Conservation (phyloP, 2,113 vertebrate species). For the Anoura caudifer region DNA sequence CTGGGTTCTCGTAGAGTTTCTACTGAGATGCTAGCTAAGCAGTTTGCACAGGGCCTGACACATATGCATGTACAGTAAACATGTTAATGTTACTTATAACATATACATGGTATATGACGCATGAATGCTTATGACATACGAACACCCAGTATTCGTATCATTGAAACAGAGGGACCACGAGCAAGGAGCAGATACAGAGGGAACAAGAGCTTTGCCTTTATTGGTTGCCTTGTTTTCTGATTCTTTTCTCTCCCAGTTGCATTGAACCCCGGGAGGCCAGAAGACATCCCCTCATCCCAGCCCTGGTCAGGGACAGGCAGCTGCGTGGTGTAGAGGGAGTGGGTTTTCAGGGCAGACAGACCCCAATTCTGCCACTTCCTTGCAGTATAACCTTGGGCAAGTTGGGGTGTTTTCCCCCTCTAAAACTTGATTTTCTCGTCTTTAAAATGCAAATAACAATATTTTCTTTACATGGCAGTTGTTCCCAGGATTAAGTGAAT, state of each 20-base stretch:
- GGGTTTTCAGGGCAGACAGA: background rate
- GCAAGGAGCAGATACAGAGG: background rate
- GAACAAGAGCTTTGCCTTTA: background rate
- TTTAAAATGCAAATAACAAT: background rate
- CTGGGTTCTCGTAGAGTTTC: background rate
- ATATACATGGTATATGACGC: background rate
- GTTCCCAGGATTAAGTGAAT: background rate
- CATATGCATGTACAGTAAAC: background rate
- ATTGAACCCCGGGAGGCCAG: background rate
- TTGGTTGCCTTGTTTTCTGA: background rate
- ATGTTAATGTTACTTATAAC: background rate
- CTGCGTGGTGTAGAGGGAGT: background rate
- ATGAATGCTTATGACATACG: background rate
- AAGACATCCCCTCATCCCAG: background rate
- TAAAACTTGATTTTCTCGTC: background rate
- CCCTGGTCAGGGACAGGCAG: background rate
- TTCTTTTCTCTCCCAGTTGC: background rate
- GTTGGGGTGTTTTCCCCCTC: background rate
- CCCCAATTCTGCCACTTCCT: background rate
- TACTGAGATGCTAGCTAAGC: background rate
- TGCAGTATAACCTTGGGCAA: background rate
- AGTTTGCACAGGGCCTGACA: background rate
- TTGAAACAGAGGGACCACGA: background rate
- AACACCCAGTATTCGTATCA: background rate
- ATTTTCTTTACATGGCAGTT: background rate